Evolutionary conservation across 1,140 invertebrate species (phyloP).

Genomic region (Anadara kagoshimensis): DNA sequence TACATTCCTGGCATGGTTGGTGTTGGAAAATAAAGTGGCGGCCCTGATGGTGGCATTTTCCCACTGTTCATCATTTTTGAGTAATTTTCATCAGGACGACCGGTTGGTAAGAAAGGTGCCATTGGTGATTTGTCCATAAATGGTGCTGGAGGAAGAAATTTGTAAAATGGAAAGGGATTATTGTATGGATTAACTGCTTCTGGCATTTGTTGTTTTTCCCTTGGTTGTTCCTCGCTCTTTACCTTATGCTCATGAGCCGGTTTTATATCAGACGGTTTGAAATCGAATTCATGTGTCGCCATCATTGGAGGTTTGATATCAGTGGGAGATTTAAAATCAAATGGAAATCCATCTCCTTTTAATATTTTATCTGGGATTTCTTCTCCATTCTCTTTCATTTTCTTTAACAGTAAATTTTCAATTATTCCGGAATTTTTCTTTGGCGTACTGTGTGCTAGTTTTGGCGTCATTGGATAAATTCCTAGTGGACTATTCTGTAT

Average conservation of each 20-base stretch:
- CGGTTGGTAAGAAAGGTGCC: constrained; percentile 39
- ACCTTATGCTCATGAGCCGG: constrained; percentile 37
- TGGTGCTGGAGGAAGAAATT: constrained; percentile 41
- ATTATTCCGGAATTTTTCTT: constrained; percentile 50
- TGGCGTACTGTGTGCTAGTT: constrained; percentile 44
- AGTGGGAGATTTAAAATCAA: constrained; percentile 13
- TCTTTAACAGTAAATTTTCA: constrained; percentile 62
- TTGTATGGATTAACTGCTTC: constrained; percentile 47
- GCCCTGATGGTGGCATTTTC: constrained; percentile 41
- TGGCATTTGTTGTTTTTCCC: constrained; percentile 33
- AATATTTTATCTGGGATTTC: constrained; percentile 36
- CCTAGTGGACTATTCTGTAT: constrained; percentile 34
- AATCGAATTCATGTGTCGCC: not conserved
- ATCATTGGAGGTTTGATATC: constrained; percentile 26
- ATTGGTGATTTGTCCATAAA: constrained; percentile 52
- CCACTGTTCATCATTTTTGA: constrained; percentile 52
- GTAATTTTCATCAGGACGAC: constrained; percentile 30
- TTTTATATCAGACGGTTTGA: constrained; percentile 17
- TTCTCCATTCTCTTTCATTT: constrained; percentile 60
- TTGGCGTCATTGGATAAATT: constrained; percentile 32
- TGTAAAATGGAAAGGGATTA: constrained; percentile 41
- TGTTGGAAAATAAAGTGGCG: constrained; percentile 56
- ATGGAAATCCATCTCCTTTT: constrained; percentile 27
- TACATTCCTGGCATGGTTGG: constrained; percentile 56
- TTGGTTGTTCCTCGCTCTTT: constrained; percentile 27